Evolutionary conservation across 2,888 invertebrate genomes (phyloP), one percentile per base, ranked within the genome.

Genomic region (Abscondita cerata): DNA sequence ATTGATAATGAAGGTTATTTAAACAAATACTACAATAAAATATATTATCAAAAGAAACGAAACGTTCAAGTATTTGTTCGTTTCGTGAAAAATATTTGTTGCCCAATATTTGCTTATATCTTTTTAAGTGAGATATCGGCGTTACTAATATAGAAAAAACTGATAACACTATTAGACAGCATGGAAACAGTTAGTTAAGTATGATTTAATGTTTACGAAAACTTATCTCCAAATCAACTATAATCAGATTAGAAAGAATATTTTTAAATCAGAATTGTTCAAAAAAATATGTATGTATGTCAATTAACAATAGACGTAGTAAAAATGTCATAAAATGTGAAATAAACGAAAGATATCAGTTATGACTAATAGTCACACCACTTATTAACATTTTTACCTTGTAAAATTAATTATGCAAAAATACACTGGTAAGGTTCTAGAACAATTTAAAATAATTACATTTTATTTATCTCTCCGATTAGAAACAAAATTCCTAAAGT

Each of bases 281-380:
- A n/a, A n/a, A n/a, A n/a, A n/a, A n/a, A n/a, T n/a, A n/a, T n/a
- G n/a, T n/a, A n/a, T n/a, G n/a, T n/a, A n/a, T n/a, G n/a, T n/a
- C n/a, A n/a, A n/a, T n/a, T n/a, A n/a, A n/a, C n/a, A n/a, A n/a
- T n/a, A n/a, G n/a, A n/a, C n/a, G n/a, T 12, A 36, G 11, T 12
- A 36, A 40, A 40, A 40, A 40, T 13, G 15, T 40, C 13, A 40
- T 40, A 36, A 2, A 36, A 18, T 3, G 16, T 18, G 4, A 44
- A 18, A 18, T 44, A 18, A 44, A 44, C 8, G 19, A 18, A 19
- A 12, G 36, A 12, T 15, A 44, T 44, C 44, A 44, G 18, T 18
- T 44, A 44, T 44, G 44, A 44, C 44, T 44, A 44, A 44, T n/a
- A 13, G 9, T 44, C 44, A 44, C 18, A 44, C 44, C 16, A 44